Conservation (phyloP, 1,140 invertebrate genomes). For the Nylanderia fulva region DNA sequence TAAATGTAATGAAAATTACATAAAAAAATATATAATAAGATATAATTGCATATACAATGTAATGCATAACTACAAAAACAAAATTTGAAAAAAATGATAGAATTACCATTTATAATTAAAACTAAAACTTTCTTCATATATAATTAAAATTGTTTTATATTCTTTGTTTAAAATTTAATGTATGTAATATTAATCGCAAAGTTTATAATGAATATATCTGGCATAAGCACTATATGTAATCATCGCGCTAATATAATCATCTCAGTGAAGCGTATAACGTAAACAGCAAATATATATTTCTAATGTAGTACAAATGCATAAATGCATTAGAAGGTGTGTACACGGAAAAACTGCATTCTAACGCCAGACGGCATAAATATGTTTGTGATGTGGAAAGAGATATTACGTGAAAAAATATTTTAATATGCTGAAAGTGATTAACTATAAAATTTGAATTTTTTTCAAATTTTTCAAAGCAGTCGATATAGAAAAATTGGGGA, state of each 20-base stretch:
- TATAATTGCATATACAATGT: constrained; percentile 8
- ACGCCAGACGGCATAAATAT: constrained; percentile 11
- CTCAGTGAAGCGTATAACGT: not conserved
- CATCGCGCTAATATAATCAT: constrained; percentile 69
- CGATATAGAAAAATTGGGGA: not conserved
- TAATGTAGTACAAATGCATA: constrained; percentile 45
- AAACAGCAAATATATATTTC: constrained; percentile 7
- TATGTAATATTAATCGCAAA: too few species aligned
- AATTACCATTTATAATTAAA: not conserved
- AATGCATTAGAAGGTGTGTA: constrained; percentile 56
- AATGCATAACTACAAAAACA: too few species aligned
- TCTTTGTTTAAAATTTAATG: too few species aligned
- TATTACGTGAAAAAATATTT: not conserved
- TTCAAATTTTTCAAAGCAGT: not conserved
- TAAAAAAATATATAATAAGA: not conserved
- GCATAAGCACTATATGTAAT: constrained; percentile 44
- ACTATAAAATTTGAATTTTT: not conserved
- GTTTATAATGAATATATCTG: not conserved
- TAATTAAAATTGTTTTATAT: too few species aligned
- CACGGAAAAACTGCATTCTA: constrained; percentile 48
- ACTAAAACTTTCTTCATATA: too few species aligned
- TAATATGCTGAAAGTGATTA: not conserved
- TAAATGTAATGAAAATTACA: too few species aligned
- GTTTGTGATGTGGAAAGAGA: constrained; percentile 6
- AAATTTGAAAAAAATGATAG: not conserved